Base-by-base conservation (phyloP, 2,888 invertebrate genomes). In the Minunthozetes semirufus region DNA sequence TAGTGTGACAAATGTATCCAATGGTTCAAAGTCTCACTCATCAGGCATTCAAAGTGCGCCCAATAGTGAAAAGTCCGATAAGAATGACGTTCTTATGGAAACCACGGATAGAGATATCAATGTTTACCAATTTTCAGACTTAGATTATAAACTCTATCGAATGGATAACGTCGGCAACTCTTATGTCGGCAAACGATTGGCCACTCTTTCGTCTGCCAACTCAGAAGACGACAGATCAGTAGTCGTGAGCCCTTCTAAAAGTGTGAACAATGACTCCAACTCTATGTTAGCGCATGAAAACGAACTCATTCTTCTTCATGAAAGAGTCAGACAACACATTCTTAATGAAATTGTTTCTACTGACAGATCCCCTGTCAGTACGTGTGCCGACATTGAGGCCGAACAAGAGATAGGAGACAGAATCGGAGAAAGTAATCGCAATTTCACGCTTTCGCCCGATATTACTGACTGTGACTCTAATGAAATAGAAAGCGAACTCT, bases 391-490 rank as follows among this genome's bases (percentile, higher is more conserved):
- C 76, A 87, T 88, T 80, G 80, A 80, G 76, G 88, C 87, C n/a
- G 88, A 88, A 78, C 83, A 83, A 11, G 82, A 82, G 79, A 81
- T 76, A 27, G 79, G 83, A 81, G 78, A 83, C 82, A 78, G 82
- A 81, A 74, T 76, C 48, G 77, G 76, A 33, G 76, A 78, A 71
- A n/a, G 6, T 13, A 33, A 38, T 38, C 25, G 91, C 68, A 92
- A 92, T 82, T 93, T 93, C 84, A 92, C 93, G 29, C 87, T 94
- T 76, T 94, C 94, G 56, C 93, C 94, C 8, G 94, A 94, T 85
- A 92, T 92, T 77, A 94, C 93, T 76, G 94, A 94, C 84, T 93
- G 92, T 82, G 94, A 93, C 84, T 92, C 92, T 78, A 91, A 91
- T 82, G 92, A 92, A 82, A 86, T 92, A 80, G 92, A 92, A 83